These are phyloP conservation scores for Laspeyria flexula DNA, from an alignment of 2,888 invertebrate species.

Conservation along the genomic window DNA sequence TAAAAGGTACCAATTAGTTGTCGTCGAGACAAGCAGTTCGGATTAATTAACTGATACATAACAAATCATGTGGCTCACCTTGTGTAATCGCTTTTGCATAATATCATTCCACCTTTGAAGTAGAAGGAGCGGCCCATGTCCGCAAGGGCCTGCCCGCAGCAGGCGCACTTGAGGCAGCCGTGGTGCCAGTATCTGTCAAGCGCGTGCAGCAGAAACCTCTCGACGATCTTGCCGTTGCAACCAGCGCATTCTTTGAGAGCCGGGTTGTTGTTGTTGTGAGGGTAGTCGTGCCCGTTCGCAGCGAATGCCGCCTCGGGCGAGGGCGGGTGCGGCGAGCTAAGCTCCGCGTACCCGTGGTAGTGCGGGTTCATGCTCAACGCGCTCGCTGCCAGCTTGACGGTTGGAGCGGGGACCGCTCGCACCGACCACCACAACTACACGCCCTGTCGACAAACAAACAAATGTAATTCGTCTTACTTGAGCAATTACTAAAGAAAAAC, in stretches of 20 bases:
- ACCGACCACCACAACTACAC: slow-evolving; percentile 82
- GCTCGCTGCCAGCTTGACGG: slow-evolving; percentile 95
- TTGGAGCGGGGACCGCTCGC: slow-evolving; percentile 85
- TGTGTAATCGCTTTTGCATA: slow-evolving; percentile 97
- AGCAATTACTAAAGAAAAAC: background rate
- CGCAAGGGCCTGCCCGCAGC: slow-evolving; percentile 95
- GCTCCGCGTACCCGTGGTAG: slow-evolving; percentile 94
- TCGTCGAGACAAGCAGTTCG: slow-evolving; percentile 39
- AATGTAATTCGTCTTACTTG: background rate
- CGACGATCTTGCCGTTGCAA: slow-evolving; percentile 96
- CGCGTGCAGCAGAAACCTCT: slow-evolving; percentile 96
- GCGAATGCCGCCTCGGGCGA: slow-evolving; percentile 91
- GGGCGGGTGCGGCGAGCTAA: slow-evolving; percentile 91
- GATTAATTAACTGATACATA: slow-evolving; percentile 42
- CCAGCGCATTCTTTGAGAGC: slow-evolving; percentile 94
- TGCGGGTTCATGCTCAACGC: slow-evolving; percentile 96
- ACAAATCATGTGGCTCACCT: slow-evolving; percentile 88
- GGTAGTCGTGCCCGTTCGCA: slow-evolving; percentile 87
- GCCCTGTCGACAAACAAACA: slow-evolving; percentile 68
- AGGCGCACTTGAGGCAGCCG: slow-evolving; percentile 96
- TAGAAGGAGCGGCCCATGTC: slow-evolving; percentile 97
- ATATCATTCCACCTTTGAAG: slow-evolving; percentile 96
- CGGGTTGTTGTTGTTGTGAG: slow-evolving; percentile 87
- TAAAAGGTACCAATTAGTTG: slow-evolving; percentile 71
- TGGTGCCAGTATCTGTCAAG: slow-evolving; percentile 98